Conservation (phyloP, 1,140 invertebrate genomes). For the Brachionus plicatilis region DNA sequence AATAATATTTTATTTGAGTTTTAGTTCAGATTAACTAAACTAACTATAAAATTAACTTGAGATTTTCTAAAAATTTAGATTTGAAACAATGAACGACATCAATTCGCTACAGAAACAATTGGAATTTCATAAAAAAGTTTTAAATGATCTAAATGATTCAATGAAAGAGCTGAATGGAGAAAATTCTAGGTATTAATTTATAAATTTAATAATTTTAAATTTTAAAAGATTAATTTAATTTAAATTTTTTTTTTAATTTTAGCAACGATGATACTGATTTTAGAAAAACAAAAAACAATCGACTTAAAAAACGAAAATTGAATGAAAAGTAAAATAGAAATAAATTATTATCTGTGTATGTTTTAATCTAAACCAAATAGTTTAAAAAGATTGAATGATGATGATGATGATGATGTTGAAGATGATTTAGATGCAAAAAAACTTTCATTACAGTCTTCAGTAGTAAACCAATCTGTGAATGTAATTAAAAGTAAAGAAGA, state of each 20-base stretch:
- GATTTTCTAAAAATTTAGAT: no score
- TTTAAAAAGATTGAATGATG: neutral
- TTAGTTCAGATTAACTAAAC: no score
- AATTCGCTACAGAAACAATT: neutral
- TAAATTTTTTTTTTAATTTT: neutral
- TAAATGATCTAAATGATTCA: conserved; percentile 17
- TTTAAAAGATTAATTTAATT: no score
- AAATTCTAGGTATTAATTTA: neutral
- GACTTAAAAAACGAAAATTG: neutral
- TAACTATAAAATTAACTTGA: no score
- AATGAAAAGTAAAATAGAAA: neutral
- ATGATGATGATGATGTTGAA: neutral
- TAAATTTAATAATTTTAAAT: neutral
- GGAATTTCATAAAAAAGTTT: neutral
- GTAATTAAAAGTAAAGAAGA: conserved; percentile 39
- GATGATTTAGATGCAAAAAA: neutral
- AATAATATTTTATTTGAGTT: no score
- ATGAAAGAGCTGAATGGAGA: neutral
- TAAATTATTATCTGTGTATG: neutral
- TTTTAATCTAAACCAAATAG: neutral
- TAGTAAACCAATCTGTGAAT: neutral
- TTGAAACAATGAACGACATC: conserved; percentile 5
- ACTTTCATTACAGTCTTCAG: conserved; percentile 15
- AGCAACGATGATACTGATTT: neutral
- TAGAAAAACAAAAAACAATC: neutral